Evolutionary conservation across 1,140 invertebrate species (phyloP).

Genomic region (Tetramorium alpestre): DNA sequence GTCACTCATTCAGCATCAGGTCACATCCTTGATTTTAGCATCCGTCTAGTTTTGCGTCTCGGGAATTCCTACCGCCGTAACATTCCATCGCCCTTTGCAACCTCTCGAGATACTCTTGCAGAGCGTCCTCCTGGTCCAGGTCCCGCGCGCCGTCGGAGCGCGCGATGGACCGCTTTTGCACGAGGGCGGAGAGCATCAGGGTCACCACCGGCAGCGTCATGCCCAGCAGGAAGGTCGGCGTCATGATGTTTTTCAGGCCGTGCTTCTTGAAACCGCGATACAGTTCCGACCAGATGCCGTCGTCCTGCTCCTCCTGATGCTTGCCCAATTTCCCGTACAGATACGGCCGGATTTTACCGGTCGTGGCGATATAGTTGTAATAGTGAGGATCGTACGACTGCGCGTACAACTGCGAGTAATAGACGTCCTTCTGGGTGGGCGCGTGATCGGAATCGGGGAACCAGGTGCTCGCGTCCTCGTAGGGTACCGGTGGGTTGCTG

Average conservation of each 20-base stretch:
- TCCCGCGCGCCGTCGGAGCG: conserved; percentile 71
- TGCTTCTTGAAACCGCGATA: conserved; percentile 81
- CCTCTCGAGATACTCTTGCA: conserved; percentile 77
- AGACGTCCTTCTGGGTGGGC: conserved; percentile 77
- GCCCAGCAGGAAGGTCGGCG: conserved; percentile 81
- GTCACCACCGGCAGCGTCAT: conserved; percentile 83
- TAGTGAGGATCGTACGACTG: conserved; percentile 84
- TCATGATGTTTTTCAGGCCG: conserved; percentile 83
- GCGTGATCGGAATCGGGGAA: conserved; percentile 72
- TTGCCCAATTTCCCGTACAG: conserved; percentile 80
- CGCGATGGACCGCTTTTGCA: conserved; percentile 79
- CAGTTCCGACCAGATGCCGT: conserved; percentile 79
- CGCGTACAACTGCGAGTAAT: conserved; percentile 81
- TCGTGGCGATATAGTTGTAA: conserved; percentile 83
- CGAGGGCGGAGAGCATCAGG: conserved; percentile 80
- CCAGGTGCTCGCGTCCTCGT: conserved; percentile 74
- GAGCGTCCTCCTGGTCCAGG: conserved; percentile 68
- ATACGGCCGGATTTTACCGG: conserved; percentile 82
- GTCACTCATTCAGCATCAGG: neutral
- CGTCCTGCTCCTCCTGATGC: conserved; percentile 65
- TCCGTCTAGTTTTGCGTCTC: conserved; percentile 31
- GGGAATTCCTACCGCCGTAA: conserved; percentile 65
- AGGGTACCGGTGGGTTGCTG: conserved; percentile 69
- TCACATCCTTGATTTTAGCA: conserved; percentile 50
- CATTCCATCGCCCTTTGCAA: conserved; percentile 77